Conservation (phyloP, 2,797 vertebrate genomes). For the Dicrostonyx torquatus region DNA sequence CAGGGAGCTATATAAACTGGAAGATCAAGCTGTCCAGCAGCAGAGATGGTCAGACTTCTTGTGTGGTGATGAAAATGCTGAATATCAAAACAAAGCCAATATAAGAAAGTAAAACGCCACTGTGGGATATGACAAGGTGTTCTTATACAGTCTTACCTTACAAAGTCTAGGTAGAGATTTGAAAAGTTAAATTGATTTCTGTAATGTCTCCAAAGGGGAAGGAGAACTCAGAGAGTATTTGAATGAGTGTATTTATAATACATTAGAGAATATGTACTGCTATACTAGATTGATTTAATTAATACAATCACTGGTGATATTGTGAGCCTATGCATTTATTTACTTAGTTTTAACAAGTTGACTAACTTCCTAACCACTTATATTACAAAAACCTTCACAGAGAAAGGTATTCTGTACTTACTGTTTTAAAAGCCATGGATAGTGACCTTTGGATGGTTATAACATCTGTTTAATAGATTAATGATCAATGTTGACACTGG, state of each 20-base stretch:
- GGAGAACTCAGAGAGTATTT: slow-evolving; percentile 74
- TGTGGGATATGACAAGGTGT: slow-evolving; percentile 17
- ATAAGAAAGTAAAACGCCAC: slow-evolving; percentile 72
- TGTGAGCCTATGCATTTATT: slow-evolving; percentile 6
- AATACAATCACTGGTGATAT: background rate
- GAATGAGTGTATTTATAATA: slow-evolving; percentile 78
- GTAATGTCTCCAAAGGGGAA: slow-evolving; percentile 46
- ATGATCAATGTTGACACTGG: background rate
- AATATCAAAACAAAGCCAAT: slow-evolving; percentile 75
- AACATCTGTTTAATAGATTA: background rate
- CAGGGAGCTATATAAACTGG: slow-evolving; percentile 65
- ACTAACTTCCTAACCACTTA: background rate
- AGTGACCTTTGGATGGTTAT: background rate
- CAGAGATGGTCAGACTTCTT: slow-evolving; percentile 66
- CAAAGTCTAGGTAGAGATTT: slow-evolving; percentile 77
- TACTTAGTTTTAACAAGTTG: slow-evolving; percentile 46
- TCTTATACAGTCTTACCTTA: slow-evolving; percentile 78
- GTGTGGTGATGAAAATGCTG: slow-evolving; percentile 58
- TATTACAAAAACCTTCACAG: slow-evolving; percentile 1
- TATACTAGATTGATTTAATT: slow-evolving; percentile 13
- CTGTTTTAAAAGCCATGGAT: slow-evolving; percentile 27
- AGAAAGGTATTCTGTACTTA: background rate
- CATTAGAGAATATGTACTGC: slow-evolving; percentile 57
- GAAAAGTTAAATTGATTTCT: slow-evolving; percentile 82
- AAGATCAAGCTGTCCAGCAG: slow-evolving; percentile 71